A percentile compares a stretch with the other conserved stretches of the same genome.
Conservation (phyloP, 2,797 vertebrate genomes). For the Allobates femoralis region DNA sequence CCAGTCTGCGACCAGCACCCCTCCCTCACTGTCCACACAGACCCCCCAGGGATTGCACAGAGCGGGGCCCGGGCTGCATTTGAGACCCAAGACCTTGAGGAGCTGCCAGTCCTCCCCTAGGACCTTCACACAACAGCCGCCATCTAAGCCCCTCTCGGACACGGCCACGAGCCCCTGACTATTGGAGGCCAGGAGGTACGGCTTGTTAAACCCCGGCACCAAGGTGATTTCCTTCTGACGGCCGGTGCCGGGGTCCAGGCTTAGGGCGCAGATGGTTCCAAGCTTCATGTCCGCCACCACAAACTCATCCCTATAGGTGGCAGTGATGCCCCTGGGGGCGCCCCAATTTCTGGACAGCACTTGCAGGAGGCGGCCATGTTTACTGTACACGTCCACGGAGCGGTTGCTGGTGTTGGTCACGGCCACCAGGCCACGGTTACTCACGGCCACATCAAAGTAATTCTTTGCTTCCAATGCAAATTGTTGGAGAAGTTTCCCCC, state of each 20-base stretch:
- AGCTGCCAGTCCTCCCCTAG: constrained; percentile 79
- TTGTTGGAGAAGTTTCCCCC: constrained; percentile 80
- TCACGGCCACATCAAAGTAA: constrained; percentile 84
- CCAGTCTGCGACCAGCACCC: constrained; percentile 83
- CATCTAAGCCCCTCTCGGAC: constrained; percentile 79
- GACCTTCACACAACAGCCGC: constrained; percentile 81
- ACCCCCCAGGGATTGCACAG: constrained; percentile 83
- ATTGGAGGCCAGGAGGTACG: constrained; percentile 80
- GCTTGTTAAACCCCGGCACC: constrained; percentile 81
- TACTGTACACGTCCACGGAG: constrained; percentile 79
- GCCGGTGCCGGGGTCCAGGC: constrained; percentile 76
- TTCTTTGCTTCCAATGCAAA: constrained; percentile 73
- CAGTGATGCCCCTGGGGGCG: constrained; percentile 80
- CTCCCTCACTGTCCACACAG: constrained; percentile 78
- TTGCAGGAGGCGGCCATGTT: constrained; percentile 80
- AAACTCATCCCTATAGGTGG: constrained; percentile 78
- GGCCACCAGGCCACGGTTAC: constrained; percentile 79
- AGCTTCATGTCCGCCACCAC: constrained; percentile 81
- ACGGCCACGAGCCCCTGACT: constrained; percentile 77
- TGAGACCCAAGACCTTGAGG: constrained; percentile 77
- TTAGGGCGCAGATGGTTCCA: constrained; percentile 77
- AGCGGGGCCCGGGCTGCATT: constrained; percentile 75
- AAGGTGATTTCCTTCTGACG: constrained; percentile 76
- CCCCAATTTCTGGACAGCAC: constrained; percentile 77
- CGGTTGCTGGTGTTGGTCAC: constrained; percentile 79